phyloP scores from a whole-genome alignment of 2,797 vertebrate genomes.

The Sardinella longiceps region DNA sequence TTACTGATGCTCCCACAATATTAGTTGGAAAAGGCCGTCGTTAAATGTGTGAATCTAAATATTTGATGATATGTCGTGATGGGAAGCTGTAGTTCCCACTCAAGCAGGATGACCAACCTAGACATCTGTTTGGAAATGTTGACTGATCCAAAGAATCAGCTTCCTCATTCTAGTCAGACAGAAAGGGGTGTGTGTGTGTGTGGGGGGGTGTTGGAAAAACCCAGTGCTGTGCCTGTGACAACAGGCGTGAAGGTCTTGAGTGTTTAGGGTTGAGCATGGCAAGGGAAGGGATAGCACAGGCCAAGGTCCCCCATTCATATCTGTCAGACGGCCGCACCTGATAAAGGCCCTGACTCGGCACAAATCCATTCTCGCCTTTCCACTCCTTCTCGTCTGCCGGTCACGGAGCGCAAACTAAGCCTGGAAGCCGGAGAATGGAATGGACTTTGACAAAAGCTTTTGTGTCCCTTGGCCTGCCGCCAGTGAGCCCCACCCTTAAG shows the following conservation, averaged over 20 bases:
- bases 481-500: constrained; percentile 44
- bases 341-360: constrained; percentile 48
- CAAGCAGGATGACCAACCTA: background rate
- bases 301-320: constrained; percentile 46
- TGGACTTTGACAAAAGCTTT: constrained; percentile 49
- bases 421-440: constrained; percentile 39
- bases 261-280: background rate
- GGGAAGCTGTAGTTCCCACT: background rate
- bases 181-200: background rate
- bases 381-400: background rate
- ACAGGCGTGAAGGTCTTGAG: background rate
- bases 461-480: constrained; percentile 32
- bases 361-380: constrained; percentile 33
- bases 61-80: background rate
- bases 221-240: no score
- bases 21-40: background rate
- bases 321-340: constrained; percentile 37
- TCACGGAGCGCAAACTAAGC: constrained; percentile 25
- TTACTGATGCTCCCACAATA: background rate
- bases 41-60: background rate
- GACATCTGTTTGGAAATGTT: constrained; percentile 2
- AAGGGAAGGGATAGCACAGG: constrained; percentile 24
- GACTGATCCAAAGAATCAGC: background rate
- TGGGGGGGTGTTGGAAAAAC: background rate
- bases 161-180: background rate